Evolutionary conservation across 2,797 vertebrate species (phyloP).

Genomic region (Semotilus atromaculatus): DNA sequence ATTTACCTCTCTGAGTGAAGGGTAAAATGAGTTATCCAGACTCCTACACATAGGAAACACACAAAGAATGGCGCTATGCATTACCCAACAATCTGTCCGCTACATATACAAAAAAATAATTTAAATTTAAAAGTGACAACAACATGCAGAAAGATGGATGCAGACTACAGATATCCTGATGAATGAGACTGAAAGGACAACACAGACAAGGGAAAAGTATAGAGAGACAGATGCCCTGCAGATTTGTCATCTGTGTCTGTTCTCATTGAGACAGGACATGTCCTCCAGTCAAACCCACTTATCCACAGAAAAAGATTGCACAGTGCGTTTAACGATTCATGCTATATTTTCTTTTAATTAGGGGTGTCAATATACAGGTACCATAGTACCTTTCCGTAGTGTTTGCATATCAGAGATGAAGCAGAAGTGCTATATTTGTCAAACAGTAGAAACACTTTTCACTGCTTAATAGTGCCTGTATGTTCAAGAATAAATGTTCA

Average conservation of each 20-base stretch:
- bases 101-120: neutral
- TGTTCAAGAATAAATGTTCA: too few relatives aligned
- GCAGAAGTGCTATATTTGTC: neutral
- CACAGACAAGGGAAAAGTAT: neutral
- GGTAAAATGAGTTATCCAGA: neutral
- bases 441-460: too few relatives aligned
- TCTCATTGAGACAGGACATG: neutral
- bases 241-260: neutral
- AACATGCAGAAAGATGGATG: neutral
- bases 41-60: neutral
- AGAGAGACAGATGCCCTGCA: neutral
- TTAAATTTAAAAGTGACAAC: too few relatives aligned
- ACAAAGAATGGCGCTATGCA: neutral
- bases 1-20: slow-evolving; percentile 13
- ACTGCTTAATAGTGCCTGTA: too few relatives aligned
- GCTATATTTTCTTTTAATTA: too few relatives aligned
- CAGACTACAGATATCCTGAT: neutral
- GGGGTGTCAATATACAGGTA: neutral
- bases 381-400: too few relatives aligned
- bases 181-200: neutral
- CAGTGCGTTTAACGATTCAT: neutral
- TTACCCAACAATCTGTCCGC: neutral
- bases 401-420: neutral
- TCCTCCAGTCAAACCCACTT: neutral
- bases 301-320: neutral